Evolutionary conservation across 2,888 invertebrate species (phyloP).

Genomic region (Brenthis daphne): DNA sequence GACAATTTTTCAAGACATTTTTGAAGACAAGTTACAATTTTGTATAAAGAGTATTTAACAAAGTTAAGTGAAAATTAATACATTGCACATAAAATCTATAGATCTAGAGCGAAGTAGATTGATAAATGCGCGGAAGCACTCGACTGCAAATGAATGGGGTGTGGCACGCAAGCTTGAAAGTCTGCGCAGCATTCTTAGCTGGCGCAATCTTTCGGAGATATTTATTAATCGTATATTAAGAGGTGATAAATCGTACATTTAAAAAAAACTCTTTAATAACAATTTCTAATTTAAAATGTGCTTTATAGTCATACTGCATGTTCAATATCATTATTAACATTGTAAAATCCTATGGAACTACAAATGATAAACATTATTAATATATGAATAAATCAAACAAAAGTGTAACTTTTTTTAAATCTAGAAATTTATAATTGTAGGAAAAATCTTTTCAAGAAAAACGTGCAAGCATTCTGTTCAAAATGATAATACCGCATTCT

Average conservation of each 20-base stretch:
- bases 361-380: too few species aligned
- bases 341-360: too few species aligned
- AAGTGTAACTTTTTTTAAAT: background rate
- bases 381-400: background rate
- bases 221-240: conserved; percentile 13
- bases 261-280: too few species aligned
- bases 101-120: conserved; percentile 51
- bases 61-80: background rate
- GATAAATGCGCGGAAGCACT: conserved; percentile 82
- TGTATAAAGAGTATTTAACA: too few species aligned
- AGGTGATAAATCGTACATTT: too few species aligned
- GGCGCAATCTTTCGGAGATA: conserved; percentile 46
- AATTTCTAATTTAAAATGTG: too few species aligned
- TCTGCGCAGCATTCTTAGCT: conserved; percentile 68
- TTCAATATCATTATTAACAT: too few species aligned
- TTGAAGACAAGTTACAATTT: too few species aligned
- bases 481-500: conserved; percentile 4
- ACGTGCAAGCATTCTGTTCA: background rate
- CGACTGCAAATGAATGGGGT: conserved; percentile 78
- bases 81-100: conserved; percentile 20
- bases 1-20: too few species aligned
- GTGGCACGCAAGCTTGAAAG: conserved; percentile 74
- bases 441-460: background rate
- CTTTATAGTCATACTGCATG: too few species aligned
- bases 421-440: background rate